Evolutionary conservation across 2,888 invertebrate genomes (phyloP).

Genomic region (Hetaerina titia): DNA sequence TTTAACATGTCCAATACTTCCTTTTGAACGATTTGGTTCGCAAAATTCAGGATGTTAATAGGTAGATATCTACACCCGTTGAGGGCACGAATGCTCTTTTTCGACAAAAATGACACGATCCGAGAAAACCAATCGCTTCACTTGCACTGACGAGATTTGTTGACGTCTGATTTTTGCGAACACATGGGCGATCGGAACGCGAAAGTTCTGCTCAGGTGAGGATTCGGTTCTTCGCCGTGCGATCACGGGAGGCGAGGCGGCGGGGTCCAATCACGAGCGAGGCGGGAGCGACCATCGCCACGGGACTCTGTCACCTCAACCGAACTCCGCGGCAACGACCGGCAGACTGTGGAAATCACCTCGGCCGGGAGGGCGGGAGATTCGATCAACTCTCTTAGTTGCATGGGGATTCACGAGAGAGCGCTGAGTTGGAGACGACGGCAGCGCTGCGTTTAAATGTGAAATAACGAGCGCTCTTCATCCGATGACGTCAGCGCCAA

Average conservation of each 20-base stretch:
- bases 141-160: not conserved
- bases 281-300: not conserved
- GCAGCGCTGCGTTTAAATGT: not conserved
- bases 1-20: no score
- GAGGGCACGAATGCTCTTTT: no score
- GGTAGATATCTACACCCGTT: no score
- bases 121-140: not conserved
- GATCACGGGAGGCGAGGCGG: not conserved
- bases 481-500: not conserved
- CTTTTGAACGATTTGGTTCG: no score
- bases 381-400: not conserved
- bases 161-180: not conserved
- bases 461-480: not conserved
- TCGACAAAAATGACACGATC: not conserved
- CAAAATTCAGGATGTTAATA: no score
- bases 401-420: not conserved
- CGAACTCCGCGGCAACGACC: conserved; percentile 50
- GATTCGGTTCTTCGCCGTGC: not conserved
- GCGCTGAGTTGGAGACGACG: not conserved
- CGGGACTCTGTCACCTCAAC: not conserved
- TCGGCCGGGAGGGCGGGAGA: conserved; percentile 37
- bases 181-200: not conserved
- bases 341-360: not conserved
- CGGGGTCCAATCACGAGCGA: not conserved
- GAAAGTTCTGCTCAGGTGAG: not conserved